Percentiles rank a stretch among this genome's conserved stretches.
Conservation (phyloP, 2,797 vertebrate genomes). For the Decapterus maruadsi region DNA sequence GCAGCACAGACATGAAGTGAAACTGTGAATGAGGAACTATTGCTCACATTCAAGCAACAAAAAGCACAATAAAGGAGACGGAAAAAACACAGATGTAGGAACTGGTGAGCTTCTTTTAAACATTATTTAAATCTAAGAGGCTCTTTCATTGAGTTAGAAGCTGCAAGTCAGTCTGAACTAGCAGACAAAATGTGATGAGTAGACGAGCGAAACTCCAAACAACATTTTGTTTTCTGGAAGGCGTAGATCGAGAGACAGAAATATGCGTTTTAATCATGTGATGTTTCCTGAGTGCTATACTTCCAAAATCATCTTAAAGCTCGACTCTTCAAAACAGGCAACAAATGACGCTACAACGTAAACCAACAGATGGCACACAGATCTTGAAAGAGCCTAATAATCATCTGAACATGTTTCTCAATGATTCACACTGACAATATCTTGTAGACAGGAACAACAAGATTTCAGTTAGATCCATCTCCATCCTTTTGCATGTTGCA, state of each 20-base stretch:
- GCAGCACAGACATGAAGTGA: slow-evolving; percentile 54
- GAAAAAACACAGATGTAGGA: background rate
- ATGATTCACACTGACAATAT: background rate
- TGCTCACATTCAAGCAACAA: background rate
- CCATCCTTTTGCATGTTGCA: slow-evolving; percentile 10
- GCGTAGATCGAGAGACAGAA: background rate
- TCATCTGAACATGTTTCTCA: background rate
- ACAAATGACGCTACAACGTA: background rate
- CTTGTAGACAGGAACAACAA: background rate
- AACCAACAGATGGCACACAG: background rate
- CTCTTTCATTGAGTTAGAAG: background rate
- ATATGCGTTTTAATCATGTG: background rate
- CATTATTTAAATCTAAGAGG: background rate
- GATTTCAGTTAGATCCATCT: too few relatives aligned
- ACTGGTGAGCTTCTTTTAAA: background rate
- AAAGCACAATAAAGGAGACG: background rate
- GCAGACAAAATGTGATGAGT: background rate
- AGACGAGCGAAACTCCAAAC: background rate
- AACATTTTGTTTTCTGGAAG: background rate
- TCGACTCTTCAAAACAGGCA: background rate
- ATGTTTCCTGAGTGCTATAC: background rate
- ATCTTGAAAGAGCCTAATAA: background rate
- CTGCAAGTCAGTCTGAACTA: background rate
- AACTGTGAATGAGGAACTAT: slow-evolving; percentile 49
- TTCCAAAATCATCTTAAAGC: background rate